Evolutionary conservation across 2,888 invertebrate genomes (phyloP), one percentile per base, ranked within the genome.

Genomic region (Rhamphomyia laevipes): DNA sequence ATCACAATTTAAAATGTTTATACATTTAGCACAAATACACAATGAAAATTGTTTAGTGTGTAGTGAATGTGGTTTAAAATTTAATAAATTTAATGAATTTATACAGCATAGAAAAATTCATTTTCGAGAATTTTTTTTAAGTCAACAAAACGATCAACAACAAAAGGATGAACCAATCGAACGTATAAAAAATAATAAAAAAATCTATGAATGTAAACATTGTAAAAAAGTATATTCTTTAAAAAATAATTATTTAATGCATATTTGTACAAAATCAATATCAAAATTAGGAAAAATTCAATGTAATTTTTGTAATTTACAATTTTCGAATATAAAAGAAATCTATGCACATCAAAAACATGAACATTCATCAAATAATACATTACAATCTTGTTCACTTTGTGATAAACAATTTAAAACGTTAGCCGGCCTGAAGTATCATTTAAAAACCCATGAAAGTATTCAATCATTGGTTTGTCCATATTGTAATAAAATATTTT

Each of bases 11-110:
- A 41, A 45, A 12, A 45, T 61, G 2, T 50, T 56, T 0, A 45
- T 48, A 16, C 61, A 61, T 45, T 44, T 61, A 43, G 57, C 58
- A 2, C 55, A 59, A 12, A 48, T 42, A 12, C 61, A 61, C 18
- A 41, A 45, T 33, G 41, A 55, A 6, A 15, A 37, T 10, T 18
- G 49, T 11, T 46, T 58, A 23, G 46, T 53, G 15, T 58, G 58
- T 38, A 53, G 47, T 38, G 47, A 48, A 44, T 58, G 58, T 44
- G 55, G 53, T n/a, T 43, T 43, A 11, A 43, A 51, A 21, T 58
- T 57, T 44, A 52, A 53, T 44, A 45, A 50, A n/a, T 23, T 43
- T 5, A 43, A 52, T 5, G 45, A 52, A 17, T 47, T 51, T n/a
- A 50, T 50, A 27, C 21, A 46, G 9, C 58, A 58, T 47, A 52